These are phyloP conservation scores for Amyelois transitella DNA, from an alignment of 1,140 invertebrate species.

Conservation along the genomic window DNA sequence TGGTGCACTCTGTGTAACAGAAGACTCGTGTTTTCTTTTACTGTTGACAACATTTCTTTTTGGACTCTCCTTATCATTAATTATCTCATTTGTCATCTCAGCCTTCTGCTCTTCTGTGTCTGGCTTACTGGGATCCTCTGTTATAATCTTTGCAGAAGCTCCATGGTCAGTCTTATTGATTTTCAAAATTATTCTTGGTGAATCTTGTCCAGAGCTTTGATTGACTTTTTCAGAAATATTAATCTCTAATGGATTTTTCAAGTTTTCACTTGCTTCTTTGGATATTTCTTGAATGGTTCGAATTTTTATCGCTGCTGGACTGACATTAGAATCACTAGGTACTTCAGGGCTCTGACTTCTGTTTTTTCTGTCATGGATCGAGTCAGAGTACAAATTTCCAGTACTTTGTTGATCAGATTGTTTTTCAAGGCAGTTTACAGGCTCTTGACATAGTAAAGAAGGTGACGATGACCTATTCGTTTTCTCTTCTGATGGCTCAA, in stretches of 20 bases:
- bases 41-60: constrained; percentile 41
- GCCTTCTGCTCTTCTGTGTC: constrained; percentile 24
- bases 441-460: constrained; percentile 3
- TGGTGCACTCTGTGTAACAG: constrained; percentile 22
- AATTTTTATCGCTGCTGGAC: constrained; percentile 19
- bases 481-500: constrained; percentile 22
- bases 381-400: constrained; percentile 10
- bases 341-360: constrained; percentile 12
- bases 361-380: constrained; percentile 7
- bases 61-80: constrained; percentile 41
- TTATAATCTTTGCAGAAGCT: constrained; percentile 68
- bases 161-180: constrained; percentile 73
- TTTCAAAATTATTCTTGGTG: constrained; percentile 72
- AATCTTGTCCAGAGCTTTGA: constrained; percentile 68
- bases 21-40: constrained; percentile 36
- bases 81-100: constrained; percentile 38
- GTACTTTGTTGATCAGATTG: constrained; percentile 5
- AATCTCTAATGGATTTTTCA: constrained; percentile 68
- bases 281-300: constrained; percentile 36
- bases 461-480: constrained; percentile 6
- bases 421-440: constrained; percentile 4
- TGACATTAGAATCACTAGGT: constrained; percentile 15
- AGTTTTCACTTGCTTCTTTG: constrained; percentile 48
- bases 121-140: constrained; percentile 53
- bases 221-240: constrained; percentile 57